These are phyloP conservation scores for Salvelinus namaycush DNA, from an alignment of 2,113 vertebrate genomes.

Conservation along the genomic window DNA sequence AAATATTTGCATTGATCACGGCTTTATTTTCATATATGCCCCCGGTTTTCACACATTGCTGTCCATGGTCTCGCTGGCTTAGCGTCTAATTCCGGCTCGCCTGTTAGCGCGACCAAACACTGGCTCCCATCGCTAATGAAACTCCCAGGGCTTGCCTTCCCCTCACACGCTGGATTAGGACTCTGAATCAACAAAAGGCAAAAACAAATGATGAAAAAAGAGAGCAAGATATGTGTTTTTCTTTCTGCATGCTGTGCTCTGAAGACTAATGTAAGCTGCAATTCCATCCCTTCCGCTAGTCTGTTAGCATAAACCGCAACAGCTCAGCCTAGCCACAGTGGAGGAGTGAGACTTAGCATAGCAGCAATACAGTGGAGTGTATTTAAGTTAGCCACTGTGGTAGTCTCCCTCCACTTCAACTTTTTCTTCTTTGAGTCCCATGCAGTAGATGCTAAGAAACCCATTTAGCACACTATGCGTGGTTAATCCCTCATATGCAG, in stretches of 20 bases:
- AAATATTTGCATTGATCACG: constrained; percentile 41
- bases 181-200: constrained; percentile 25
- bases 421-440: too few relatives aligned
- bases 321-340: background rate
- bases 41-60: constrained; percentile 24
- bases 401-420: too few relatives aligned
- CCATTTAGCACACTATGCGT: too few relatives aligned
- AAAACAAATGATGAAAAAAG: constrained; percentile 11
- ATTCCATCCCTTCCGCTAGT: background rate
- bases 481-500: background rate
- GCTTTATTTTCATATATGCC: constrained; percentile 37
- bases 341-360: background rate
- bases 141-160: constrained; percentile 19
- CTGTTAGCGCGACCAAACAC: constrained; percentile 31
- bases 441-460: too few relatives aligned
- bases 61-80: constrained; percentile 41
- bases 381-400: background rate
- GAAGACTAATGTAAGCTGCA: background rate
- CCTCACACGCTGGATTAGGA: constrained; percentile 30
- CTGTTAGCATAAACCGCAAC: background rate
- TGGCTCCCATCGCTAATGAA: constrained; percentile 37
- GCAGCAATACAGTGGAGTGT: background rate
- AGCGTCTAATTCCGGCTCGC: constrained; percentile 43
- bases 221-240: background rate
- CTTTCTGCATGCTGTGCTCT: background rate